Percentiles rank a stretch among this genome's conserved stretches.
Evolutionary conservation across 2,888 invertebrate genomes (phyloP).

Genomic region (Drosophila histrio): DNA sequence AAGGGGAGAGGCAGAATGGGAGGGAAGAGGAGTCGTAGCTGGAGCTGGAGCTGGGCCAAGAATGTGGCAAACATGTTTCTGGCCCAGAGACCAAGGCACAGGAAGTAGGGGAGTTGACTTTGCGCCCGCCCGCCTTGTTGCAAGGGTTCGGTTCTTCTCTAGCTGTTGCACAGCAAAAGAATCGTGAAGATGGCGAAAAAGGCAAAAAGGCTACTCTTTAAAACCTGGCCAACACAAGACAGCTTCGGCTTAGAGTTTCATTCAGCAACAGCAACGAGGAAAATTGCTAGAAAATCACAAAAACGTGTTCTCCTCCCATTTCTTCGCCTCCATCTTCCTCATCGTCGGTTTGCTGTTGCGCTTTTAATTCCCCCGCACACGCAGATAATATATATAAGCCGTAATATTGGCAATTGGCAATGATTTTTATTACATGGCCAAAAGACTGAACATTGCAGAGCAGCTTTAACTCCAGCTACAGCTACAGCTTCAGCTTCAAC

Average conservation of each 20-base stretch:
- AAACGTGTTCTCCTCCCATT: slow-evolving; percentile 70
- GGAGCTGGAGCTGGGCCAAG: slow-evolving; percentile 55
- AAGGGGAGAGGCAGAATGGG: slow-evolving; percentile 13
- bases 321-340: slow-evolving; percentile 1
- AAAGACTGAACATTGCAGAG: slow-evolving; percentile 21
- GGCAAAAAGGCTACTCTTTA: slow-evolving; percentile 60
- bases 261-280: slow-evolving; percentile 47
- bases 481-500: too few species aligned
- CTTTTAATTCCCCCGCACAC: slow-evolving; percentile 72
- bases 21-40: slow-evolving; percentile 8
- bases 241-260: slow-evolving; percentile 51
- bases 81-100: slow-evolving; percentile 52
- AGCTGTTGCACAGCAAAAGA: slow-evolving; percentile 29
- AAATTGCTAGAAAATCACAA: slow-evolving; percentile 82
- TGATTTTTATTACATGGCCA: slow-evolving; percentile 76
- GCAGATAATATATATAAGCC: slow-evolving; percentile 76
- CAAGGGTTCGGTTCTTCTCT: slow-evolving; percentile 17
- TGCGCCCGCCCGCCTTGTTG: slow-evolving; percentile 53
- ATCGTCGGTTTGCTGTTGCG: slow-evolving; percentile 34
- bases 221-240: slow-evolving; percentile 38
- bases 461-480: neutral
- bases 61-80: slow-evolving; percentile 81
- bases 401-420: slow-evolving; percentile 80
- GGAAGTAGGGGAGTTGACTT: slow-evolving; percentile 74
- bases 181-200: slow-evolving; percentile 69